Evolutionary conservation across 2,113 vertebrate species (phyloP).

Genomic region (Dromiciops gliroides): DNA sequence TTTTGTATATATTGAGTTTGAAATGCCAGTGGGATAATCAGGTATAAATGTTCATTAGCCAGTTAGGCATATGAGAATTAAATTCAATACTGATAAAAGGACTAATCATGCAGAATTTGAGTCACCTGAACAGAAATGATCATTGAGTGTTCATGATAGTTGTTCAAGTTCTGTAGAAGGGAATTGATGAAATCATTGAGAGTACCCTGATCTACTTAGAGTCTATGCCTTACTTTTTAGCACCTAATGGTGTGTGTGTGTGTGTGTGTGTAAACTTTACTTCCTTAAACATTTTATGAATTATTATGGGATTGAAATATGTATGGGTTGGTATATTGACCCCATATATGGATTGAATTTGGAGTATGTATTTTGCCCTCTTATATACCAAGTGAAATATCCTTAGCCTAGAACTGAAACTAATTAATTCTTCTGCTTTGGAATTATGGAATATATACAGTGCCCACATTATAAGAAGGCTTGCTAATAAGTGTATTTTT

Average conservation of each 20-base stretch:
- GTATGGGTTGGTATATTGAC: neutral
- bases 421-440: neutral
- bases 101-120: neutral
- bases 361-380: neutral
- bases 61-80: neutral
- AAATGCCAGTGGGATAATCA: neutral
- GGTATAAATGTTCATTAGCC: neutral
- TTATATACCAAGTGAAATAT: neutral
- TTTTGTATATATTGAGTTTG: neutral
- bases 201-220: neutral
- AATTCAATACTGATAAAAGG: neutral
- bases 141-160: neutral
- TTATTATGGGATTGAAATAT: neutral
- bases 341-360: neutral
- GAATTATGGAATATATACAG: neutral
- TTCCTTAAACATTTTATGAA: neutral
- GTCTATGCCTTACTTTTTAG: neutral
- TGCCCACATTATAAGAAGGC: constrained; percentile 4
- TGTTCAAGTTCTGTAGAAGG: neutral
- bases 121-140: neutral
- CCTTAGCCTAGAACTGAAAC: neutral
- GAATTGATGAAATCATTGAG: neutral
- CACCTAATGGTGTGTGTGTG: no score
- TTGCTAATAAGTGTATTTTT: neutral
- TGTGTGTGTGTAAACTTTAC: neutral